Conservation (phyloP, 2,113 vertebrate genomes). For the Propithecus coquereli region DNA sequence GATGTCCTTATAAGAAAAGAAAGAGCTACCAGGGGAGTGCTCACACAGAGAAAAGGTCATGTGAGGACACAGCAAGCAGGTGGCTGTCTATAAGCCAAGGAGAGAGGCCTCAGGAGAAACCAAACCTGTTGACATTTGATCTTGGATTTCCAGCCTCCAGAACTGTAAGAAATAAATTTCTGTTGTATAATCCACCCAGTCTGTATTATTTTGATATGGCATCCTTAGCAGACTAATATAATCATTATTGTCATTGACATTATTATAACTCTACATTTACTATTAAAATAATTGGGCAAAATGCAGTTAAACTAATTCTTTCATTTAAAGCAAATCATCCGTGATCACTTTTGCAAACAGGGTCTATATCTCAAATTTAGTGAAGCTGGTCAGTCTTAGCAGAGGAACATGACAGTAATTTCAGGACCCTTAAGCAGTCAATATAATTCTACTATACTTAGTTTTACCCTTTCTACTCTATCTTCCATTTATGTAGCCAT, state of each 20-base stretch:
- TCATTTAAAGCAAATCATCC: not conserved
- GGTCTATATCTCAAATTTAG: not conserved
- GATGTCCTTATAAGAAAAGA: not conserved
- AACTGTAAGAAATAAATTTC: not conserved
- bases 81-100: not conserved
- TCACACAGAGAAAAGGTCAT: not conserved
- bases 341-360: not conserved
- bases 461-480: not conserved
- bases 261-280: not conserved
- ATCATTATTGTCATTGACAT: not conserved
- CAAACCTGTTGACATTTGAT: not conserved
- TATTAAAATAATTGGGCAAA: not conserved
- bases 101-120: not conserved
- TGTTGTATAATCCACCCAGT: not conserved
- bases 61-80: not conserved
- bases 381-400: not conserved
- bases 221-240: not conserved
- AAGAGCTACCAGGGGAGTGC: not conserved
- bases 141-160: not conserved
- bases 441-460: not conserved
- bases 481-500: not conserved
- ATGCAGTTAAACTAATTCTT: not conserved
- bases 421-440: not conserved
- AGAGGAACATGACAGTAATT: not conserved
- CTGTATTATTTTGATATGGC: not conserved